These are phyloP conservation scores for Sycophila sp. DNA, from an alignment of 1,140 invertebrate genomes.

Conservation along the genomic window DNA sequence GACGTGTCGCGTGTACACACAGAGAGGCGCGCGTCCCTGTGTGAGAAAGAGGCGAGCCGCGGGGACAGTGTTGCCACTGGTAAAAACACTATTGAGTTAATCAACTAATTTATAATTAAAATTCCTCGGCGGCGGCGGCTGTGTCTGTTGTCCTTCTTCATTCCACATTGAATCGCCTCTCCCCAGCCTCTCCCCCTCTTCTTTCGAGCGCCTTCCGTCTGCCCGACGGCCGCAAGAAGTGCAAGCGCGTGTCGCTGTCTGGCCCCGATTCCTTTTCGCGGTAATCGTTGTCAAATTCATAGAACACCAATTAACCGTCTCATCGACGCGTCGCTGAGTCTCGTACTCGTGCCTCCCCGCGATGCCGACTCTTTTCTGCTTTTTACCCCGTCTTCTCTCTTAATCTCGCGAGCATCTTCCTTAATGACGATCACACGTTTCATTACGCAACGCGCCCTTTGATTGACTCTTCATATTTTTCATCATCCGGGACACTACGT, in stretches of 20 bases:
- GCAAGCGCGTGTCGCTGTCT: constrained; percentile 48
- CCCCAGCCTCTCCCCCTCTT: too few relatives aligned
- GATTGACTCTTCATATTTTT: neutral
- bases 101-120: constrained; percentile 70
- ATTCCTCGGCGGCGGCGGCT: constrained; percentile 53
- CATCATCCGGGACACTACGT: neutral
- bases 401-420: constrained; percentile 21
- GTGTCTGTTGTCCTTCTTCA: neutral
- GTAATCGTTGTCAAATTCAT: constrained; percentile 64
- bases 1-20: neutral
- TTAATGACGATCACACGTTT: constrained; percentile 15
- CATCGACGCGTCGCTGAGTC: constrained; percentile 19
- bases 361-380: constrained; percentile 42
- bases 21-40: constrained; percentile 26
- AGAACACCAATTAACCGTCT: constrained; percentile 63
- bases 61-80: constrained; percentile 57
- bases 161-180: neutral
- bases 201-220: constrained; percentile 14
- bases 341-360: neutral
- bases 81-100: constrained; percentile 69
- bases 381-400: constrained; percentile 18
- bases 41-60: constrained; percentile 44
- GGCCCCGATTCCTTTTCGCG: constrained; percentile 56
- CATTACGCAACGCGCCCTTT: neutral
- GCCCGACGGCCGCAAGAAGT: constrained; percentile 53